These are phyloP conservation scores for Gonocerus acuteangulatus DNA, from an alignment of 2,888 invertebrate species.

Conservation along the genomic window DNA sequence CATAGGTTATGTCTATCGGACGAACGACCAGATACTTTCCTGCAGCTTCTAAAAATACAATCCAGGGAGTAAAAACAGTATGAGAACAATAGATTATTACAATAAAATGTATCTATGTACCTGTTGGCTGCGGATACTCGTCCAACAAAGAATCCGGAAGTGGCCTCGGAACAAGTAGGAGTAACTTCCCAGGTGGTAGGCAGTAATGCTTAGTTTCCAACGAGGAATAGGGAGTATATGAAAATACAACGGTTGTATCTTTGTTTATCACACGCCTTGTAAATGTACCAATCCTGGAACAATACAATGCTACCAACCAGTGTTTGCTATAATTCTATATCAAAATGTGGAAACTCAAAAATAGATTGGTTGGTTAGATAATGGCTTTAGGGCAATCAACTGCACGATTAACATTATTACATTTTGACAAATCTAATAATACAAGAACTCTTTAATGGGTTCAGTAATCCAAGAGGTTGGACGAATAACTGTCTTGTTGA, in stretches of 20 bases:
- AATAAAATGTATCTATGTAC: not conserved
- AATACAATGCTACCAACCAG: too few species aligned
- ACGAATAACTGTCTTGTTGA: too few species aligned
- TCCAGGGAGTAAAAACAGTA: too few species aligned
- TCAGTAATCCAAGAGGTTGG: too few species aligned
- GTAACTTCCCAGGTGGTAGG: not conserved
- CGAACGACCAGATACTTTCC: slow-evolving; percentile 45
- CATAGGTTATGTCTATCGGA: slow-evolving; percentile 43
- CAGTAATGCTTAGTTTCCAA: not conserved
- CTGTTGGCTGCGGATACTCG: not conserved
- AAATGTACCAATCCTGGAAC: slow-evolving; percentile 3
- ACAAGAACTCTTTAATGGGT: too few species aligned
- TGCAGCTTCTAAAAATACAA: not conserved
- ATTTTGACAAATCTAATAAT: too few species aligned
- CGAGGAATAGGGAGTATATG: not conserved
- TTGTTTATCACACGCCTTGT: not conserved
- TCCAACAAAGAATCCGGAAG: not conserved
- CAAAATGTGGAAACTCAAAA: too few species aligned
- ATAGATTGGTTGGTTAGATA: too few species aligned
- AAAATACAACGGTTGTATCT: not conserved
- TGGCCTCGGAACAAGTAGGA: not conserved
- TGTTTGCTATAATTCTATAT: too few species aligned
- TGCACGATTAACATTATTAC: too few species aligned
- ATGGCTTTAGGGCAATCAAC: too few species aligned
- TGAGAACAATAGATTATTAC: too few species aligned